Evolutionary conservation across 2,888 invertebrate genomes (phyloP).

Genomic region (Cephus nigrinus): DNA sequence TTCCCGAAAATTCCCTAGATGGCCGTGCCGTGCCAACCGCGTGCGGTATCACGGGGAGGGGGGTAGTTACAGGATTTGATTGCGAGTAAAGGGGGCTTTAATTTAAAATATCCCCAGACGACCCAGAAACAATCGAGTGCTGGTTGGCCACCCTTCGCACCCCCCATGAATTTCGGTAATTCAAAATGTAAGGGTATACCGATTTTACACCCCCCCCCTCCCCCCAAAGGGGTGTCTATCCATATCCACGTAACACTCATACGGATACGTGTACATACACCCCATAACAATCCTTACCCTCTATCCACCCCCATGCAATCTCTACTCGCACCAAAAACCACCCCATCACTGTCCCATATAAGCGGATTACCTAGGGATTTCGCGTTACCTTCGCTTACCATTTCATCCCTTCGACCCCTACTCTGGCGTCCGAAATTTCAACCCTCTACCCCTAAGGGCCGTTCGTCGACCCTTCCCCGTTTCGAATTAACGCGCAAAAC

Average conservation of each 20-base stretch:
- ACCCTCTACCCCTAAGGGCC: not conserved
- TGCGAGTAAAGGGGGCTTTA: not conserved
- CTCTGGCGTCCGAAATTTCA: not conserved
- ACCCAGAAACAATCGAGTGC: not conserved
- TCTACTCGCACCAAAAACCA: not conserved
- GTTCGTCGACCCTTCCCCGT: not conserved
- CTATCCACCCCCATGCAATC: not conserved
- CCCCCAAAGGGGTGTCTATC: no score
- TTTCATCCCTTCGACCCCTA: not conserved
- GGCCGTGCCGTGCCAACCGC: not conserved
- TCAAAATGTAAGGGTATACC: not conserved
- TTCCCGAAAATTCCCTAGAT: not conserved
- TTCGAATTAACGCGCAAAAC: conserved; percentile 28
- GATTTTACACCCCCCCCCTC: no score
- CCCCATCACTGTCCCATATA: conserved; percentile 18
- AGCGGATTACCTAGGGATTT: conserved; percentile 40
- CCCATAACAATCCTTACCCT: no score
- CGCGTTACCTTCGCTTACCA: conserved; percentile 21
- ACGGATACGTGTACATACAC: no score
- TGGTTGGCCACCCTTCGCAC: not conserved
- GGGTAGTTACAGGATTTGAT: not conserved
- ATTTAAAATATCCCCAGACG: not conserved
- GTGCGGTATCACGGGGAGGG: not conserved
- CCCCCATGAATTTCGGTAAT: no score
- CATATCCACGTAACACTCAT: no score